Percentiles rank a stretch among this genome's conserved stretches.
phyloP scores from a whole-genome alignment of 2,888 invertebrate species.

The Chrysomela aeneicollis region DNA sequence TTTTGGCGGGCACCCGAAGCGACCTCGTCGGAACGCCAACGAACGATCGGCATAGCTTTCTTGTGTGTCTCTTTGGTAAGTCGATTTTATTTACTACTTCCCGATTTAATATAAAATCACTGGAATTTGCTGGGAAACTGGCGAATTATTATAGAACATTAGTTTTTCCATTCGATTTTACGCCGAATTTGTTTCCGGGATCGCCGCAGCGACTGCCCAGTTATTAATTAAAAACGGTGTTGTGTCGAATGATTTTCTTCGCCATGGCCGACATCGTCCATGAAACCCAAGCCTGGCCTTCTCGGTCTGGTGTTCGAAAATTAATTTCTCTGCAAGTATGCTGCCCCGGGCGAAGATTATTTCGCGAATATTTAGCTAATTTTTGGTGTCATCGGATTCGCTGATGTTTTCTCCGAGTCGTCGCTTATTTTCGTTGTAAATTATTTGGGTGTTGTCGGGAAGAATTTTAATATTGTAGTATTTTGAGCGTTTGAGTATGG shows the following conservation, averaged over 20 bases:
- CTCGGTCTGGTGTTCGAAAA: constrained; percentile 51
- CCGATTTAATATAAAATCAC: constrained; percentile 57
- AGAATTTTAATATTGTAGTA: constrained; percentile 60
- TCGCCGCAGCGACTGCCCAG: constrained; percentile 46
- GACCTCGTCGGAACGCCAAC: constrained; percentile 57
- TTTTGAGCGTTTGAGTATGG: constrained; percentile 58
- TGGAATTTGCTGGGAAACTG: constrained; percentile 53
- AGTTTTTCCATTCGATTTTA: constrained; percentile 59
- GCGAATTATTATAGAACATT: constrained; percentile 55
- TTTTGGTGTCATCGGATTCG: constrained; percentile 44
- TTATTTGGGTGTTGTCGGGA: constrained; percentile 59
- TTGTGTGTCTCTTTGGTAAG: constrained; percentile 51
- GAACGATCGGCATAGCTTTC: constrained; percentile 42
- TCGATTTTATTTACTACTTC: constrained; percentile 53
- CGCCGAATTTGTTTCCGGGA: constrained; percentile 43
- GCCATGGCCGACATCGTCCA: constrained; percentile 56
- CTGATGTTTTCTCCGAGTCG: constrained; percentile 38
- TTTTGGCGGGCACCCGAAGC: constrained; percentile 59
- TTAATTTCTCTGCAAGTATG: constrained; percentile 52
- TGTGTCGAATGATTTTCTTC: constrained; percentile 53
- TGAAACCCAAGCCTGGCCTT: constrained; percentile 40
- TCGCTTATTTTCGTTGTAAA: constrained; percentile 48
- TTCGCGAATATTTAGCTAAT: constrained; percentile 51
- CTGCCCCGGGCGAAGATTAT: constrained; percentile 32
- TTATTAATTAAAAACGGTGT: constrained; percentile 53